Base-by-base conservation (phyloP, 2,797 vertebrate genomes). In the Anisognathus igniventris region DNA sequence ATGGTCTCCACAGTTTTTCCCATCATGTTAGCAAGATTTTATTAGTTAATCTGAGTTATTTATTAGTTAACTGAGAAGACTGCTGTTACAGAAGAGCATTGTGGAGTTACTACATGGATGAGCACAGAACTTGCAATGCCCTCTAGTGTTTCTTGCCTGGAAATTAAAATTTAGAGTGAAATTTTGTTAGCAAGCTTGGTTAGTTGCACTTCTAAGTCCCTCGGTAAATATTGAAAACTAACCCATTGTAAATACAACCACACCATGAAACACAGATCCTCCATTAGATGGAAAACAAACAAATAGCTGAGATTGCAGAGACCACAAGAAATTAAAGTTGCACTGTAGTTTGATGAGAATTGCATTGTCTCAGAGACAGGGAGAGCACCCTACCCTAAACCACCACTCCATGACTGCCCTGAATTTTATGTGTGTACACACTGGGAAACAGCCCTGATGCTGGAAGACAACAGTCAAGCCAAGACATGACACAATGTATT, bases 101-200 rank as follows among this genome's bases (percentile, higher is more conserved):
- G 71, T 12, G 7, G 25, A 81, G 37, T 77, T 33, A 67, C 28
- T 53, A 90, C 62, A 88, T 7, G 5, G 54, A 77, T 51, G 74
- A 96, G 78, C 61, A 84, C 65, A 98, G 86, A 97, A 95, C 91
- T 83, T 90, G 70, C 94, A 95, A 97, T 95, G 98, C 97, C 97
- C 97, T 97, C 98, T 98, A 97, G 97, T 91, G 97, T 97, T 95
- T 94, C 66, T 81, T 92, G n/a, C 42, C 92, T 74, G 92, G 76
- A 97, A 96, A 80, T 87, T 54, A 71, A 79, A 86, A 91, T 72
- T 30, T 21, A 48, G 3, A 77, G 48, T 23, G 40, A 90, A 80
- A 82, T 80, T 48, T 24, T 56, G 16, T 57, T 35, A 56, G 50
- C 16, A 1, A 23, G 23, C 31, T 31, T 58, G 14, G 22, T 60